Evolutionary conservation across 1,140 invertebrate genomes (phyloP).

Genomic region (Drosophila miranda): DNA sequence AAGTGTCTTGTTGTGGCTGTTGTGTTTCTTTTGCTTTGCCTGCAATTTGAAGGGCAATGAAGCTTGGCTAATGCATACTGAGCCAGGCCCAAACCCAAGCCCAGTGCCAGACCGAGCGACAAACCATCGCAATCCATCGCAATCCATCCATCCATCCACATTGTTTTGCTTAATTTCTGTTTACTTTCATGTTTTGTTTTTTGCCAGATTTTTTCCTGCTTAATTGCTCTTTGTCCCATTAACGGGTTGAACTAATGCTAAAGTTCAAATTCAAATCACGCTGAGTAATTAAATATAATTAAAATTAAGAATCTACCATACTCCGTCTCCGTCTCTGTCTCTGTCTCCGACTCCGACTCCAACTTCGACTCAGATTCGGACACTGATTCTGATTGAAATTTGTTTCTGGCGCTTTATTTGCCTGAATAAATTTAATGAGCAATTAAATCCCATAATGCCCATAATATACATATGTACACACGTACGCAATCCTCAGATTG

Average conservation of each 20-base stretch:
- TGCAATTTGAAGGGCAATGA: constrained; percentile 50
- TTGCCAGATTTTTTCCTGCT: constrained; percentile 10
- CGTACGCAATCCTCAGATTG: constrained; percentile 22
- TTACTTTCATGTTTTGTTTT: constrained; percentile 8
- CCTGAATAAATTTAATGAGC: constrained; percentile 52
- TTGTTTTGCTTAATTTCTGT: constrained; percentile 5
- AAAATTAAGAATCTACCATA: constrained; percentile 28
- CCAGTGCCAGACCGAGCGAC: too few species aligned
- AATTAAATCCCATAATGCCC: constrained; percentile 48
- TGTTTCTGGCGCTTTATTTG: constrained; percentile 20
- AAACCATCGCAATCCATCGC: constrained; percentile 9
- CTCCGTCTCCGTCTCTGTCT: background rate
- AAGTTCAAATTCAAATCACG: constrained; percentile 57
- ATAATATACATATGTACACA: background rate
- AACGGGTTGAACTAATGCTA: constrained; percentile 57
- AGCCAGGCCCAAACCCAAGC: background rate
- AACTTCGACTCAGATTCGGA: background rate
- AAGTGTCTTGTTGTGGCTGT: constrained; percentile 5
- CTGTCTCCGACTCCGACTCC: background rate
- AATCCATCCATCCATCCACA: constrained; percentile 4
- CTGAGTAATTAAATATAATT: constrained; percentile 63
- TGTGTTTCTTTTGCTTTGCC: background rate
- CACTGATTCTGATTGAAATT: constrained; percentile 25
- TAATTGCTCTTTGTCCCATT: constrained; percentile 59
- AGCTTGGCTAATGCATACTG: constrained; percentile 28